Evolutionary conservation across 2,113 vertebrate genomes (phyloP), one percentile per base, ranked within the genome.

Genomic region (Cyprinodon variegatus): DNA sequence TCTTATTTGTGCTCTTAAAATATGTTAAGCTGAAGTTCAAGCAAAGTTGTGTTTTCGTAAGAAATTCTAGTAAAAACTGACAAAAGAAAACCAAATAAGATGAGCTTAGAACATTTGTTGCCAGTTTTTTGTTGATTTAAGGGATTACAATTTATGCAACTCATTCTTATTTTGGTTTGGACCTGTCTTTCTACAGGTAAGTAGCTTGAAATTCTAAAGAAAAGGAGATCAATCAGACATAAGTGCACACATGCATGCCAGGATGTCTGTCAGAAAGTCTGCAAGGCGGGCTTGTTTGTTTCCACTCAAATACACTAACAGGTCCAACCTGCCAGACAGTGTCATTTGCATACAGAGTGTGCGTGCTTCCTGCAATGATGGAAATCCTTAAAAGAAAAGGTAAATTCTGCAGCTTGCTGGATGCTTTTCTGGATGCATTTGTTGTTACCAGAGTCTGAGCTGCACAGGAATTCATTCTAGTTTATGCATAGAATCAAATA

Each of bases 291-390:
- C 75, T 63, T 63, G 66, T 83, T 79, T 89, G 79, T 92, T 92
- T 89, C 83, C 86, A 83, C 22, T 83, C 89, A 92, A 91, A 93
- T 72, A 88, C 78, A 85, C 77, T 78, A 90, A 94, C 93, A 74
- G 86, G 94, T 93, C 91, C 76, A 84, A 92, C 93, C 88, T 85
- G 92, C 86, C 90, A 80, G 74, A 86, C 86, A 2, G 61, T 67
- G 85, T 77, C 82, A 76, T 84, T 78, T 73, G 69, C 76, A 72
- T 59, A 65, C 40, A 43, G 29, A 50, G 37, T 67, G 60, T 60
- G 38, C 22, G 17, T 5, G 17, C 36, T 70, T 3, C 0, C 13
- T 69, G 62, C 29, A 22, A 62, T 60, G 40, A 68, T 74, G 38
- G 46, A 68, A 74, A 48, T 15, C 36, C 14, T 29, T 20, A 64